A percentile compares a stretch with the other conserved stretches of the same genome.
Evolutionary conservation across 2,888 invertebrate species (phyloP).

Genomic region (Drosophila mercatorum): DNA sequence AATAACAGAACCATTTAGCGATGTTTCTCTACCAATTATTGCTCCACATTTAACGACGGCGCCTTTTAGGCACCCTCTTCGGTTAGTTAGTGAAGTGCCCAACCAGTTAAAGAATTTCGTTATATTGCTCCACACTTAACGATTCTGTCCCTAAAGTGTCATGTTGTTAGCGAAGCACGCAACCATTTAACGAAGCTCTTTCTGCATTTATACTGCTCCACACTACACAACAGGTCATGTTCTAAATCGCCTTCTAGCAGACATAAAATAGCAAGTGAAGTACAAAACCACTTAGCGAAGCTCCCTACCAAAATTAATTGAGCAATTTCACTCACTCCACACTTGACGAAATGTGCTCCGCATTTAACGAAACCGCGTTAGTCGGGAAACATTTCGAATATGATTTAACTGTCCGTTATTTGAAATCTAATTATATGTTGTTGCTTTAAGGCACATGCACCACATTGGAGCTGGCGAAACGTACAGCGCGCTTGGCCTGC

Average conservation of each 20-base stretch:
- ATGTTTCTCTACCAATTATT: neutral
- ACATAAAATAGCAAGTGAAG: neutral
- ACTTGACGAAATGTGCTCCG: neutral
- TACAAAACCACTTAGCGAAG: neutral
- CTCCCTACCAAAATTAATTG: neutral
- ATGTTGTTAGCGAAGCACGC: neutral
- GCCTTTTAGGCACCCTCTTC: too few species aligned
- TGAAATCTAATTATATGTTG: slow-evolving; percentile 3
- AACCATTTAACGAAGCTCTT: neutral
- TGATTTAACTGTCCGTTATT: too few species aligned
- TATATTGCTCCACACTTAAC: slow-evolving; percentile 19
- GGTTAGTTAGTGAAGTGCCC: too few species aligned
- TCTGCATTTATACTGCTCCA: neutral
- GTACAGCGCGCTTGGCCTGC: slow-evolving; percentile 78
- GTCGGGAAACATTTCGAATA: too few species aligned
- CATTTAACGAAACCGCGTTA: neutral
- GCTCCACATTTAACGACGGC: slow-evolving; percentile 12
- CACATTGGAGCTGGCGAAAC: slow-evolving; percentile 72
- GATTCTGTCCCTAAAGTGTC: neutral
- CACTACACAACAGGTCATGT: neutral
- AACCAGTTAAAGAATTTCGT: too few species aligned
- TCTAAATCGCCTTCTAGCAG: neutral
- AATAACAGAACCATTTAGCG: neutral
- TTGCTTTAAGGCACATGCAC: slow-evolving; percentile 64
- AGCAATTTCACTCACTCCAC: slow-evolving; percentile 5